Evolutionary conservation across 2,797 vertebrate genomes (phyloP).

Genomic region (Carcharodon carcharias): DNA sequence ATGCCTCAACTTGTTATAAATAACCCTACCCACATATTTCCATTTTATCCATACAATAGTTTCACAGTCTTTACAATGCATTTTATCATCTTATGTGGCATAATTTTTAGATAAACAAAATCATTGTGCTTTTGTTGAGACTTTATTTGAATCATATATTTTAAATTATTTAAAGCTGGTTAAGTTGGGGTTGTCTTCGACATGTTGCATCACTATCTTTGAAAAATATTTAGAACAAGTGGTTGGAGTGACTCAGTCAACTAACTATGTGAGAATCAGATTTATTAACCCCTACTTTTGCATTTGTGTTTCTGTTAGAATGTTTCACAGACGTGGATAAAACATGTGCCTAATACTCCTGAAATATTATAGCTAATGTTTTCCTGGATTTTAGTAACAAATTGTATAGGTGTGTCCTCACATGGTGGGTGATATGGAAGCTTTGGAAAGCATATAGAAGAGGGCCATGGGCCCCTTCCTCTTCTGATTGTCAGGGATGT

Average conservation of each 20-base stretch:
- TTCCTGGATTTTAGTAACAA: not conserved
- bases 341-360: not conserved
- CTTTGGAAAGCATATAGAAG: not conserved
- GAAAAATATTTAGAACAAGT: not conserved
- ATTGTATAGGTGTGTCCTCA: not conserved
- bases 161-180: not conserved
- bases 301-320: not conserved
- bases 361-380: not conserved
- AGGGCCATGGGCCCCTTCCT: not conserved
- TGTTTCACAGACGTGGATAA: not conserved
- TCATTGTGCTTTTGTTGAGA: not conserved
- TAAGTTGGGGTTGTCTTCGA: not conserved
- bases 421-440: not conserved
- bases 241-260: not conserved
- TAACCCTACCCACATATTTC: not conserved
- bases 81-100: not conserved
- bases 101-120: not conserved
- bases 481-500: no score
- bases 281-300: not conserved
- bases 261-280: not conserved
- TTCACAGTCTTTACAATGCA: not conserved
- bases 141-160: not conserved
- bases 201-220: not conserved
- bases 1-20: slow-evolving; percentile 45
- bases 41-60: not conserved